These are phyloP conservation scores for Chrysolophus pictus DNA, from an alignment of 2,797 vertebrate species.

Conservation along the genomic window DNA sequence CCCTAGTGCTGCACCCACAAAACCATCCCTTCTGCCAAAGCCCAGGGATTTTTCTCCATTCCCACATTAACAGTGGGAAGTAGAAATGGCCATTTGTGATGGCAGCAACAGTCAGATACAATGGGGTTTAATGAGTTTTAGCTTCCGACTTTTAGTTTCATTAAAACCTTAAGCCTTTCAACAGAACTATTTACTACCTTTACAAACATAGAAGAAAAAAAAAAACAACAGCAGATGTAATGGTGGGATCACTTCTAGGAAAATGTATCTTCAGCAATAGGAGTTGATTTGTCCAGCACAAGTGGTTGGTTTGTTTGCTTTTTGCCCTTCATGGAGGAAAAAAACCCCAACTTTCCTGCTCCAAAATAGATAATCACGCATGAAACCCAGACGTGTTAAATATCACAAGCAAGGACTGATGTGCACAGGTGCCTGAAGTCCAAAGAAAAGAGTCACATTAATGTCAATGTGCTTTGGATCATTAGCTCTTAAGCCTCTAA, in stretches of 20 bases:
- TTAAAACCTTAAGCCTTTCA: not conserved
- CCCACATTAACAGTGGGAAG: not conserved
- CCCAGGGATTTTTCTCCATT: not conserved
- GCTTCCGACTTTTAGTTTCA: not conserved
- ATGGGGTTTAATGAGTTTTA: not conserved
- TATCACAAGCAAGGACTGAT: not conserved
- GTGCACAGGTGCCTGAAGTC: constrained; percentile 15
- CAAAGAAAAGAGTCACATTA: constrained; percentile 50
- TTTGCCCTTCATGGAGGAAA: not conserved
- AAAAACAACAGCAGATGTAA: not conserved
- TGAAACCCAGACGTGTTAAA: not conserved
- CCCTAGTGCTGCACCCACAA: not conserved
- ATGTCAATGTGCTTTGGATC: constrained; percentile 63
- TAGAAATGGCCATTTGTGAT: not conserved
- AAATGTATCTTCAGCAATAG: not conserved
- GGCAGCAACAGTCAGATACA: not conserved
- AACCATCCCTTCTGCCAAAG: not conserved
- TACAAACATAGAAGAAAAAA: not conserved
- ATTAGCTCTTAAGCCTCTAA: constrained; percentile 69
- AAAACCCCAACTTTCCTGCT: not conserved
- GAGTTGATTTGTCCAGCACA: not conserved
- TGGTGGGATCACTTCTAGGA: not conserved
- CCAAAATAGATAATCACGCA: not conserved
- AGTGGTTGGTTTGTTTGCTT: not conserved
- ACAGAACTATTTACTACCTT: not conserved